phyloP scores from a whole-genome alignment of 2,113 vertebrate genomes.

The Vidua macroura region DNA sequence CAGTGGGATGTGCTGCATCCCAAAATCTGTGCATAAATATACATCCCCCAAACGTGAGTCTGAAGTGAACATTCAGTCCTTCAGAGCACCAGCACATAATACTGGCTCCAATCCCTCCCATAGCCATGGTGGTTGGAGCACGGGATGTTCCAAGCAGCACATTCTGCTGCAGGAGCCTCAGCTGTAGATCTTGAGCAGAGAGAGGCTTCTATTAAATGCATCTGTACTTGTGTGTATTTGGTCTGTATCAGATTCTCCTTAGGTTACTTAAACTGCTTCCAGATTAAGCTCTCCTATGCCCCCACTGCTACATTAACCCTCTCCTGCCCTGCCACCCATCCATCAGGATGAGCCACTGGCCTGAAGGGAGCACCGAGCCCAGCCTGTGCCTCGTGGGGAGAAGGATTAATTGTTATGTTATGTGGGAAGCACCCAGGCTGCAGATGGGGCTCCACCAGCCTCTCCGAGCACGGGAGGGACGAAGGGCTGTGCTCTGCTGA shows the following conservation, averaged over 20 bases:
- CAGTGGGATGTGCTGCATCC: slow-evolving; percentile 34
- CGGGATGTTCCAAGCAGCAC: slow-evolving; percentile 60
- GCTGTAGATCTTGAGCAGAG: slow-evolving; percentile 51
- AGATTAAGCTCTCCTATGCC: slow-evolving; percentile 12
- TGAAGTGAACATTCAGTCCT: slow-evolving; percentile 65
- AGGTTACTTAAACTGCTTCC: slow-evolving; percentile 62
- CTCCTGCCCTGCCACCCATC: background rate
- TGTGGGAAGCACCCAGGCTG: background rate
- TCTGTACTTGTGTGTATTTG: slow-evolving; percentile 58
- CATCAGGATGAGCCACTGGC: background rate
- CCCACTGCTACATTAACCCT: slow-evolving; percentile 48
- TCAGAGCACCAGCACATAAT: slow-evolving; percentile 51
- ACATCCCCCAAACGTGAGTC: slow-evolving; percentile 56
- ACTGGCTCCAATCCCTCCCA: slow-evolving; percentile 43
- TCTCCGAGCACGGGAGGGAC: background rate
- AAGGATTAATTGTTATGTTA: slow-evolving; percentile 36
- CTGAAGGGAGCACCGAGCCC: background rate
- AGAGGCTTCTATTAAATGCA: slow-evolving; percentile 58
- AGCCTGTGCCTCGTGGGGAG: background rate
- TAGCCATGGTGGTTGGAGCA: slow-evolving; percentile 60
- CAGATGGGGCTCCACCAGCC: background rate
- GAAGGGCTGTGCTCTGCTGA: slow-evolving; percentile 7
- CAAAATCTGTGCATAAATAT: slow-evolving; percentile 37
- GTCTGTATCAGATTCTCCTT: slow-evolving; percentile 59
- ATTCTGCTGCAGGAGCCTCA: slow-evolving; percentile 58